phyloP scores from a whole-genome alignment of 1,140 invertebrate genomes.

The Cherax quadricarinatus region DNA sequence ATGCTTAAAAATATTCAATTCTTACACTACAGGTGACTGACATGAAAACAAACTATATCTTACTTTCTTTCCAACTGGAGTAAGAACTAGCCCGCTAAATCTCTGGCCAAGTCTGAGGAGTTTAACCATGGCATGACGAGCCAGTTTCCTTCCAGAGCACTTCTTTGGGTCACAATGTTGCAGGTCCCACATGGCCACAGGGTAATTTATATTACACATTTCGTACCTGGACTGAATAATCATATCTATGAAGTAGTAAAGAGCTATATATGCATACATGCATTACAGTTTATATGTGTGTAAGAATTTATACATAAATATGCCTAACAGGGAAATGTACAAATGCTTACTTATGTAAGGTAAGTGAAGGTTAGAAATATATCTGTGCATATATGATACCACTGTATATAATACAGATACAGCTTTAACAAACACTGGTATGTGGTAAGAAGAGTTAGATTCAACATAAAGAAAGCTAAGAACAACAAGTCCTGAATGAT shows the following conservation, averaged over 20 bases:
- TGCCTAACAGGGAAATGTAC: not conserved
- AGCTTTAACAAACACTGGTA: too few relatives aligned
- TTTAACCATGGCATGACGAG: constrained; percentile 87
- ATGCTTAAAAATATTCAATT: too few relatives aligned
- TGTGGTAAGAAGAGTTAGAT: too few relatives aligned
- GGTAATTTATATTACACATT: constrained; percentile 79
- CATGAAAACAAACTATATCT: not conserved
- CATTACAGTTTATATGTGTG: not conserved
- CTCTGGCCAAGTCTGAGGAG: constrained; percentile 88
- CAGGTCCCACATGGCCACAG: constrained; percentile 98
- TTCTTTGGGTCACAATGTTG: constrained; percentile 98
- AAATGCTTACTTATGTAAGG: not conserved
- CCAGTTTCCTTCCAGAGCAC: constrained; percentile 94
- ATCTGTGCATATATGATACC: too few relatives aligned
- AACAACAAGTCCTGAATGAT: too few relatives aligned
- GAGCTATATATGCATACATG: not conserved
- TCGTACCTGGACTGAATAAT: not conserved
- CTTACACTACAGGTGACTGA: too few relatives aligned
- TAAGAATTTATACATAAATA: too few relatives aligned
- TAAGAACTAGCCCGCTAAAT: constrained; percentile 93
- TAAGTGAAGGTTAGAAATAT: too few relatives aligned
- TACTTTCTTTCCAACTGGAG: constrained; percentile 85
- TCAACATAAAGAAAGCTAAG: too few relatives aligned
- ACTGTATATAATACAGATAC: too few relatives aligned
- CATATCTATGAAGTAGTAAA: not conserved